Evolutionary conservation across 2,888 invertebrate species (phyloP), one percentile per base, ranked within the genome.

Genomic region (Mythimna pallens): DNA sequence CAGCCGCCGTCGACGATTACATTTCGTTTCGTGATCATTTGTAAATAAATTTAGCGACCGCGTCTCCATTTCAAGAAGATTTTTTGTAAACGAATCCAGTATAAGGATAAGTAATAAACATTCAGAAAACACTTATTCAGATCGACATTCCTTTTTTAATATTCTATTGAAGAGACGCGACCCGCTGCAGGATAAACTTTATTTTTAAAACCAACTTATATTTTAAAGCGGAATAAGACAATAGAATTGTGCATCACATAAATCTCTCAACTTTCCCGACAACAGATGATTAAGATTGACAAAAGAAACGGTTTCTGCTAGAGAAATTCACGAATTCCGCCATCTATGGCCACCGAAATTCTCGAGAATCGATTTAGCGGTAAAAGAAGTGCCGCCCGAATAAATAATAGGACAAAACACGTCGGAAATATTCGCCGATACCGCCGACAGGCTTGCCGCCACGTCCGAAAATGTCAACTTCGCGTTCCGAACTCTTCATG

Each of bases 371-470:
- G 92, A 93, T 92, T 91, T 88, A 84, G 87, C 83, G 83, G 83
- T 78, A 85, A 88, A 90, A 89, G 88, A 90, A 89, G 87, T 87
- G 89, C 92, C 92, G 92, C 87, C 87, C 80, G 92, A 91, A 93
- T 94, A 92, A 91, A 91, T 93, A 91, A 94, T 93, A 90, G 89
- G 89, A 89, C 92, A 93, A 95, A 94, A 95, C 94, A 93, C 86
- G 91, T 86, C 88, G 88, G 82, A 92, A 90, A 92, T 91, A 94
- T 93, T 88, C 88, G 86, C 76, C 73, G 76, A 77, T 88, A 86
- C 87, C 89, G 87, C 88, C 90, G 92, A 90, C 93, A 91, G 89
- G 90, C 87, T 88, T 83, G 88, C 89, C 91, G 90, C 89, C 91
- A 89, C 92, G 92, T 91, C 86, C 89, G 80, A 88, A 92, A 90